Evolutionary conservation across 2,888 invertebrate genomes (phyloP), one percentile per base, ranked within the genome.

Genomic region (Branchellion lobata): DNA sequence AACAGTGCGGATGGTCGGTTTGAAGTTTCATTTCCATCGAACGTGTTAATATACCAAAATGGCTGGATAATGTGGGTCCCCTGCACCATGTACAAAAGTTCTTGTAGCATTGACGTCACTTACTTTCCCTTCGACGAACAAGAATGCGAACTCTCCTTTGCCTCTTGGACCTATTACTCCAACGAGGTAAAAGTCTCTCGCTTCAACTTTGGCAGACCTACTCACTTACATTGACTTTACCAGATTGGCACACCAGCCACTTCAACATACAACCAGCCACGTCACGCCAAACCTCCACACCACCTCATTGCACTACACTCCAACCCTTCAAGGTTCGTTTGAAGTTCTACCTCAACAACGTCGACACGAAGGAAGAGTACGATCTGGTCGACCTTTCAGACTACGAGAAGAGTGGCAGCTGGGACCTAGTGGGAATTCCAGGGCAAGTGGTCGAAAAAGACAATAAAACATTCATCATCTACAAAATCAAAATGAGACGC

Each of bases 51-150:
- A 85, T 96, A 96, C 89, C 93, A 94, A 18, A 93, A 93, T 84
- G 98, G 98, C 40, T 93, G 94, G 89, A 86, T 99, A 36, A 90
- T 98, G 73, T 99, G 98, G 98, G 96, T 99, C 57, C 99, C 99
- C 5, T 99, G 99, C 71, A 98, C 99, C 80, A 99, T 99, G 88
- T 99, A 98, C 89, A 97, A 94, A 90, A 96, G 96, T 88, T 97
- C 97, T 79, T 99, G 99, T 89, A 96, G 96, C 34, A 99, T 99
- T 86, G 97, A 99, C 89, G 99, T 99, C 82, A 95, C 96, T 83
- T 99, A 96, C 88, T 99, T 99, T 87, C 99, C 99, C 5, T 99
- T 99, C 88, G 99, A 99, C 89, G 96, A 99, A 88, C 99, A 99
- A 90, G 94, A 93, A 3, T 99, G 99, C 88, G 94, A 96, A 84